phyloP scores from a whole-genome alignment of 2,113 vertebrate species.

The Gavia stellata region DNA sequence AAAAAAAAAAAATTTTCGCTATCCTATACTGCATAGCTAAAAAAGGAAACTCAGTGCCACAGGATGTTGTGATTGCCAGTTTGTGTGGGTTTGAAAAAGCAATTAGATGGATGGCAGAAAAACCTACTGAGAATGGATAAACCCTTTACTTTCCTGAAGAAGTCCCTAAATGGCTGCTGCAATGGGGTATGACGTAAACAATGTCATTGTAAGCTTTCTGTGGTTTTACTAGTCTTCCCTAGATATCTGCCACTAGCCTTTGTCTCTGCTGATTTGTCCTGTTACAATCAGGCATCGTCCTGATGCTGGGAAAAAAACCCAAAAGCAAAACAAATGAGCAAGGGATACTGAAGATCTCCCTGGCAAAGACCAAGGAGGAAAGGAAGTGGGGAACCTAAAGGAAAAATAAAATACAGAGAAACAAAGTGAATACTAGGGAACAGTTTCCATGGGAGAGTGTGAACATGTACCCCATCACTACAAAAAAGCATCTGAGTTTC shows the following conservation, averaged over 20 bases:
- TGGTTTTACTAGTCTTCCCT: background rate
- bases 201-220: background rate
- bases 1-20: background rate
- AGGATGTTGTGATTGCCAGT: background rate
- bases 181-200: background rate
- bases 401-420: background rate
- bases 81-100: background rate
- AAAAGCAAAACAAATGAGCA: background rate
- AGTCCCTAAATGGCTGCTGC: background rate
- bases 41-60: background rate
- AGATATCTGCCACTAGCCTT: background rate
- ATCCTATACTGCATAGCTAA: background rate
- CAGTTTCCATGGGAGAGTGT: background rate
- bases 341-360: background rate
- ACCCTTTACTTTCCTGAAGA: background rate
- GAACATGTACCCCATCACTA: rapidly evolving
- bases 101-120: background rate
- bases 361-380: background rate
- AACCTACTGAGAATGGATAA: background rate
- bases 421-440: background rate
- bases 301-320: background rate
- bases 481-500: background rate
- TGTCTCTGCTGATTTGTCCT: background rate
- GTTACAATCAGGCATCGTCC: background rate
- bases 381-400: background rate